phyloP scores from a whole-genome alignment of 2,797 vertebrate species.

The Borostomias antarcticus region DNA sequence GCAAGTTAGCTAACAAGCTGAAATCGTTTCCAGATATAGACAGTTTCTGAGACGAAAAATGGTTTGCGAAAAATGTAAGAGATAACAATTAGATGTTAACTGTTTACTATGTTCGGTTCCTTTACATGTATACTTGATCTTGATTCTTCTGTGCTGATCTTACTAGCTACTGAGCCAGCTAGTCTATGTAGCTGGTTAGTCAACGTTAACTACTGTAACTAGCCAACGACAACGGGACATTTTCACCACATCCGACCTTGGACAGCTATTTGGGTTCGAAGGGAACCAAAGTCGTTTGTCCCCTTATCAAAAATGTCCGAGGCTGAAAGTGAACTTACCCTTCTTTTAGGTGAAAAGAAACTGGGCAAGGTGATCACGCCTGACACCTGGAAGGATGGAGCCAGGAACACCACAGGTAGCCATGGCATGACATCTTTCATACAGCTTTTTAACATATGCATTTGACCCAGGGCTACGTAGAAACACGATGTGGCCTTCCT shows the following conservation, averaged over 20 bases:
- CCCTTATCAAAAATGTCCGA: too few relatives aligned
- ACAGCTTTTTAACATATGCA: too few relatives aligned
- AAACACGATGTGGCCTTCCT: too few relatives aligned
- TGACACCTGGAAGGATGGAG: constrained; percentile 98
- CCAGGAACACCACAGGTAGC: constrained; percentile 95
- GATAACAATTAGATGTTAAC: not conserved
- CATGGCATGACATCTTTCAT: not conserved
- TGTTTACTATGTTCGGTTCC: not conserved
- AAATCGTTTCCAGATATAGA: not conserved
- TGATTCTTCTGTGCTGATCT: not conserved
- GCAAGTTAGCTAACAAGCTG: not conserved
- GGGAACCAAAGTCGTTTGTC: too few relatives aligned
- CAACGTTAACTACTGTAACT: too few relatives aligned
- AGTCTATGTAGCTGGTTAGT: too few relatives aligned
- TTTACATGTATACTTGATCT: not conserved
- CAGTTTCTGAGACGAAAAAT: constrained; percentile 43
- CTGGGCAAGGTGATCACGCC: constrained; percentile 96
- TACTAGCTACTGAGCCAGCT: too few relatives aligned
- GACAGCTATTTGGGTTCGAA: too few relatives aligned
- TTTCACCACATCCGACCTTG: too few relatives aligned
- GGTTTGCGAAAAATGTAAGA: constrained; percentile 82
- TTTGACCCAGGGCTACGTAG: too few relatives aligned
- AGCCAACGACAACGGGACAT: too few relatives aligned
- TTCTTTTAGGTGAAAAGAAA: constrained; percentile 91
- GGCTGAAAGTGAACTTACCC: not conserved